Percentiles rank a stretch among this genome's conserved stretches.
Conservation (phyloP, 1,140 invertebrate genomes). For the Drosophila biarmipes region DNA sequence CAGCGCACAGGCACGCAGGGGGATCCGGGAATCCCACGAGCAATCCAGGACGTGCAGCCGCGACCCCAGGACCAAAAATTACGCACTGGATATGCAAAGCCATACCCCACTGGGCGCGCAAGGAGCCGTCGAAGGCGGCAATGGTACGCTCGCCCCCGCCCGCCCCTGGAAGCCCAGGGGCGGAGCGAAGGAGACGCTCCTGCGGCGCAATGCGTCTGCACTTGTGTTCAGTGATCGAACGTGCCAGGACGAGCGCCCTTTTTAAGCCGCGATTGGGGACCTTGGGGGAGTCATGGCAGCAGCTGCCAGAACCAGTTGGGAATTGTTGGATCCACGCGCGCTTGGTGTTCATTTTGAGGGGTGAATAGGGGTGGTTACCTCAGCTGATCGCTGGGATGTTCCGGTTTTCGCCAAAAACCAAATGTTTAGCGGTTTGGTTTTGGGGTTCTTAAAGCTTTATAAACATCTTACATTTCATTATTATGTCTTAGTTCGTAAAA, state of each 20-base stretch:
- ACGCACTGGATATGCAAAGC: constrained; percentile 84
- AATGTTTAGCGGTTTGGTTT: not conserved
- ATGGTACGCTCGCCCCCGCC: constrained; percentile 57
- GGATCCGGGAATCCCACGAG: constrained; percentile 10
- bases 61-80: constrained; percentile 77
- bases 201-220: constrained; percentile 77
- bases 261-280: not conserved
- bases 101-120: constrained; percentile 79
- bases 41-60: constrained; percentile 64
- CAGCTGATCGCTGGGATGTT: constrained; percentile 19
- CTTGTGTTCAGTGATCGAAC: constrained; percentile 10
- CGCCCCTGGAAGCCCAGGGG: not conserved
- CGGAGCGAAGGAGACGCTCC: constrained; percentile 36
- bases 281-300: not conserved
- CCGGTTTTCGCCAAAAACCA: not conserved
- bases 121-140: constrained; percentile 61
- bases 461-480: not conserved
- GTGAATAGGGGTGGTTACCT: constrained; percentile 5
- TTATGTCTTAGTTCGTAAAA: too few species aligned
- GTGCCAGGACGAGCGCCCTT: constrained; percentile 78
- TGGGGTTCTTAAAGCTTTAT: not conserved
- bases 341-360: not conserved
- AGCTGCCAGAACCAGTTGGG: constrained; percentile 49
- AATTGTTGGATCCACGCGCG: constrained; percentile 25
- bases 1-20: constrained; percentile 69